Conservation (phyloP, 2,888 invertebrate genomes). For the Diplolepis rosae region DNA sequence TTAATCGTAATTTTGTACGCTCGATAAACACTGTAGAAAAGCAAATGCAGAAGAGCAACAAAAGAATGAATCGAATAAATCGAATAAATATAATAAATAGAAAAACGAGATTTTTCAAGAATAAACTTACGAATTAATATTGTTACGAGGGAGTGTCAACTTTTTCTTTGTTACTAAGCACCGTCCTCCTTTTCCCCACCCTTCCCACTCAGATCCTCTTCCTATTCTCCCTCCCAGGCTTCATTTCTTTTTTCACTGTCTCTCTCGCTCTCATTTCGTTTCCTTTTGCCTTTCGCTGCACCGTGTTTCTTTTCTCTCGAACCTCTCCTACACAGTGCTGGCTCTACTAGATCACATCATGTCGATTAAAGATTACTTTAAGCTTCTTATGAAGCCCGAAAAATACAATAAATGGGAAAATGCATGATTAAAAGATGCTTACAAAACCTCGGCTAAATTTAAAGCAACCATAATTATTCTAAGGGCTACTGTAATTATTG, state of each 20-base stretch:
- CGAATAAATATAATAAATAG: background rate
- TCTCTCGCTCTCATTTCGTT: background rate
- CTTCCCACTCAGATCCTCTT: background rate
- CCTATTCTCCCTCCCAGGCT: no score
- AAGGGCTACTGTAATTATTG: background rate
- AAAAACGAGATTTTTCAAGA: background rate
- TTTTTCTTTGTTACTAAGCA: constrained; percentile 25
- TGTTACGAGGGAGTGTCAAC: constrained; percentile 21
- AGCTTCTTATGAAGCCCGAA: background rate
- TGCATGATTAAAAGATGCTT: background rate
- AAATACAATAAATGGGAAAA: background rate
- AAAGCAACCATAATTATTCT: background rate
- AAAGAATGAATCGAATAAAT: background rate
- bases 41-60: background rate
- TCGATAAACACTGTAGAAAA: background rate
- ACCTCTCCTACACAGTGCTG: background rate
- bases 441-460: background rate
- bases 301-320: background rate
- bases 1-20: background rate
- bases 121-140: constrained; percentile 9
- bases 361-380: background rate
- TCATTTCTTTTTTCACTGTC: background rate
- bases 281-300: background rate
- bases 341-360: background rate
- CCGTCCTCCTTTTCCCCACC: constrained; percentile 7